A percentile compares a stretch with the other conserved stretches of the same genome.
These are phyloP conservation scores for Rhea pennata DNA, from an alignment of 2,113 vertebrate genomes.

Conservation along the genomic window DNA sequence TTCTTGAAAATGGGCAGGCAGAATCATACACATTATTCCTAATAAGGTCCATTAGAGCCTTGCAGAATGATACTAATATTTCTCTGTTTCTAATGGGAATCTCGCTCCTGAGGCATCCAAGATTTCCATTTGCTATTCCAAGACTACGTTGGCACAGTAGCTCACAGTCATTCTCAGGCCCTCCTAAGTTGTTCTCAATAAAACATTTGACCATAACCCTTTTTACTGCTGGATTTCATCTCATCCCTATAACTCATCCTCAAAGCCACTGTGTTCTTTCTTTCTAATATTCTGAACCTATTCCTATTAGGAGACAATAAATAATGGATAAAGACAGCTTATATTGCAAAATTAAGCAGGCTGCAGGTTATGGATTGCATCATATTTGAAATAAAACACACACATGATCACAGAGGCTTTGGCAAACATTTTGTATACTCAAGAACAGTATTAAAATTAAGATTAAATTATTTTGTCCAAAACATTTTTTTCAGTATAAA, in stretches of 20 bases:
- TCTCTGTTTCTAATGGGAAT: neutral
- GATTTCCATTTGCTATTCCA: neutral
- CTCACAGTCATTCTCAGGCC: neutral
- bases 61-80: neutral
- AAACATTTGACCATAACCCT: neutral
- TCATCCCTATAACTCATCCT: neutral
- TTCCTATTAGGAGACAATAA: neutral
- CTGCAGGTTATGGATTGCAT: neutral
- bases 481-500: neutral
- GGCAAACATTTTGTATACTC: neutral
- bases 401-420: neutral
- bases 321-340: constrained; percentile 27
- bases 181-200: rapidly evolving
- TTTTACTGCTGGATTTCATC: neutral
- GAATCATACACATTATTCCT: neutral
- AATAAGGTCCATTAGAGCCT: neutral
- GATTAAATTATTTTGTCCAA: neutral
- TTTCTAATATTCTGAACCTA: neutral
- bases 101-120: neutral
- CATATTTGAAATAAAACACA: constrained; percentile 11
- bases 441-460: neutral
- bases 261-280: constrained; percentile 1
- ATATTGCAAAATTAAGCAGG: constrained; percentile 29
- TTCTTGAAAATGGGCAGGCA: neutral
- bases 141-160: neutral